These are phyloP conservation scores for Accipiter cooperii DNA, from an alignment of 2,113 vertebrate species.

Conservation along the genomic window DNA sequence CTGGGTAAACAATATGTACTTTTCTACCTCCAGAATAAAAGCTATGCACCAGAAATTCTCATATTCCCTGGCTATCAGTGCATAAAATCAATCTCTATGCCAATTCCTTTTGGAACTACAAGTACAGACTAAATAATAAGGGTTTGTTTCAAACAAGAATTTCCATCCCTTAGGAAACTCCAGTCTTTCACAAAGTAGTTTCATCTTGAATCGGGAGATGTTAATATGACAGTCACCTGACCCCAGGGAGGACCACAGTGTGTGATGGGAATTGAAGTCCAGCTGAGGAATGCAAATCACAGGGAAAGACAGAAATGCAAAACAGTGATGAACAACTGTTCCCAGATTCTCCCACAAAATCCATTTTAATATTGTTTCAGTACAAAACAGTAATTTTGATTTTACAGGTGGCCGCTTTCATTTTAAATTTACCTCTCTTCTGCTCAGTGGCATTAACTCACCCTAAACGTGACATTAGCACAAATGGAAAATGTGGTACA, in stretches of 20 bases:
- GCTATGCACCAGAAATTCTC: not conserved
- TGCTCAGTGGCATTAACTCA: not conserved
- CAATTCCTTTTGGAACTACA: not conserved
- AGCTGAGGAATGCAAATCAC: not conserved
- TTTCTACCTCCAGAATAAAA: not conserved
- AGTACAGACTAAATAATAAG: not conserved
- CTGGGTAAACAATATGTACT: not conserved
- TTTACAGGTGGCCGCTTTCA: not conserved
- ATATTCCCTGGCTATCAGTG: not conserved
- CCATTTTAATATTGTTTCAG: not conserved
- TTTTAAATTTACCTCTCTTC: not conserved
- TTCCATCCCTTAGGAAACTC: not conserved
- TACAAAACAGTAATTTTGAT: not conserved
- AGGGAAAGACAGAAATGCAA: not conserved
- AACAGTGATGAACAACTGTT: not conserved
- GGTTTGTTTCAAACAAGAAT: not conserved
- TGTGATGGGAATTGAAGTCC: conserved; percentile 9
- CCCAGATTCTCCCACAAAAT: not conserved
- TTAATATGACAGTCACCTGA: not conserved
- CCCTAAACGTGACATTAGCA: not conserved
- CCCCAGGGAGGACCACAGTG: not conserved
- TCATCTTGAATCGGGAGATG: not conserved
- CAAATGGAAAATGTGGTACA: not conserved
- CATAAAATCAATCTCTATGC: conserved; percentile 8
- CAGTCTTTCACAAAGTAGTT: not conserved